These are phyloP conservation scores for Lamproptera curius DNA, from an alignment of 2,888 invertebrate genomes.

Conservation along the genomic window DNA sequence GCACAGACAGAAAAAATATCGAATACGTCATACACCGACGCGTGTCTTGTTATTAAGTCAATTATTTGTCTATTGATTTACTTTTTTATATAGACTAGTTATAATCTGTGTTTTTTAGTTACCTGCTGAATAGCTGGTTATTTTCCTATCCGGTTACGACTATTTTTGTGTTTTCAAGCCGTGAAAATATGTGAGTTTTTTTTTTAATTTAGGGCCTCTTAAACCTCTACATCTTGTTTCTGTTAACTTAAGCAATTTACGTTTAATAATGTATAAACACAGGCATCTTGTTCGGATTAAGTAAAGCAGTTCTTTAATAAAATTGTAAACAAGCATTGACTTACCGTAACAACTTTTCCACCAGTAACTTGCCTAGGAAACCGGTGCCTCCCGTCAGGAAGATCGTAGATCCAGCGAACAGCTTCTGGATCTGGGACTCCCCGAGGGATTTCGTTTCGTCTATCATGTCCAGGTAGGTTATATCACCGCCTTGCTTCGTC, in stretches of 20 bases:
- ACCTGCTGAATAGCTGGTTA: no score
- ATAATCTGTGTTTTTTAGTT: no score
- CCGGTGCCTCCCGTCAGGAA: slow-evolving; percentile 96
- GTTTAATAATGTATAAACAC: neutral
- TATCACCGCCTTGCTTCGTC: slow-evolving; percentile 63
- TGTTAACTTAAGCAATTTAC: neutral
- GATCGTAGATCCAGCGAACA: slow-evolving; percentile 68
- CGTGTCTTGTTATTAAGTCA: no score
- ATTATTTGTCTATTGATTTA: no score
- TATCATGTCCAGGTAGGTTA: slow-evolving; percentile 66
- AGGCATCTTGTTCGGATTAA: neutral
- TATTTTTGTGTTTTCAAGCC: no score
- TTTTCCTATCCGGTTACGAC: no score
- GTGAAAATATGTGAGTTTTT: no score
- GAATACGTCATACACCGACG: no score
- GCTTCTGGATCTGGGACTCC: slow-evolving; percentile 60
- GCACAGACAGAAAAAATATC: no score
- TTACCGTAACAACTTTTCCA: slow-evolving; percentile 92
- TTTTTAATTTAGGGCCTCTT: neutral
- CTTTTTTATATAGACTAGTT: no score
- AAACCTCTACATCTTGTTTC: neutral
- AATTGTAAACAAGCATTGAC: slow-evolving; percentile 13
- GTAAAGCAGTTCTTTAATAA: neutral
- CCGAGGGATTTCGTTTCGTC: slow-evolving; percentile 43
- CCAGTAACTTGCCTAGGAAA: slow-evolving; percentile 95